These are phyloP conservation scores for Prolemur simus DNA, from an alignment of 2,113 vertebrate species.

Conservation along the genomic window DNA sequence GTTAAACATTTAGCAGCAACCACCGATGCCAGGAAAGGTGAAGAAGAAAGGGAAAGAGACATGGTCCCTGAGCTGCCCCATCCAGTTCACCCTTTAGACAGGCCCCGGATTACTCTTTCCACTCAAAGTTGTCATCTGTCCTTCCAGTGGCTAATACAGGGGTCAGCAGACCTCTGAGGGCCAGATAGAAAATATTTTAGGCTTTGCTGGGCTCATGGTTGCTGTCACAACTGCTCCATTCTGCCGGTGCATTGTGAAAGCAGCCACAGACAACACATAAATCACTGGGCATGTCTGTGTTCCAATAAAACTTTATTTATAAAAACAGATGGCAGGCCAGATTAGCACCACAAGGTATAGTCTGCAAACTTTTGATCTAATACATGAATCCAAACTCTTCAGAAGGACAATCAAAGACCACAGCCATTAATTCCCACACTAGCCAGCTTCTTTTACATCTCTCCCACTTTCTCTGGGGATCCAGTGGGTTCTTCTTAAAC, in stretches of 20 bases:
- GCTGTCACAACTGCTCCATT: too few relatives aligned
- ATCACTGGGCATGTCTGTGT: neutral
- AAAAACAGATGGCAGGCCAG: neutral
- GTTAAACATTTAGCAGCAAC: neutral
- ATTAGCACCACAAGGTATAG: neutral
- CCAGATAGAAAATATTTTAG: neutral
- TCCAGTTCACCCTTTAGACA: too few relatives aligned
- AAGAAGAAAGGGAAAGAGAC: neutral
- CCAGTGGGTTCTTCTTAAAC: neutral
- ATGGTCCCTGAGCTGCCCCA: neutral
- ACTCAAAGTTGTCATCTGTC: neutral
- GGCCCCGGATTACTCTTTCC: neutral
- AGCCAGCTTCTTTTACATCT: neutral
- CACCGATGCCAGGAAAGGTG: neutral
- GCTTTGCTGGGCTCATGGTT: neutral
- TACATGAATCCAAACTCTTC: neutral
- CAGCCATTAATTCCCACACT: neutral
- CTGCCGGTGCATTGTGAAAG: neutral
- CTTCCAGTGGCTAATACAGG: too few relatives aligned
- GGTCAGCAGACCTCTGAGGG: neutral
- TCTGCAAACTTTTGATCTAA: neutral
- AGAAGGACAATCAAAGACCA: fast-evolving
- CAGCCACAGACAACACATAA: neutral
- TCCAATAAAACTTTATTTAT: conserved; percentile 37
- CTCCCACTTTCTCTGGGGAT: neutral